phyloP scores from a whole-genome alignment of 2,797 vertebrate species.

The Sebastiscus tertius region DNA sequence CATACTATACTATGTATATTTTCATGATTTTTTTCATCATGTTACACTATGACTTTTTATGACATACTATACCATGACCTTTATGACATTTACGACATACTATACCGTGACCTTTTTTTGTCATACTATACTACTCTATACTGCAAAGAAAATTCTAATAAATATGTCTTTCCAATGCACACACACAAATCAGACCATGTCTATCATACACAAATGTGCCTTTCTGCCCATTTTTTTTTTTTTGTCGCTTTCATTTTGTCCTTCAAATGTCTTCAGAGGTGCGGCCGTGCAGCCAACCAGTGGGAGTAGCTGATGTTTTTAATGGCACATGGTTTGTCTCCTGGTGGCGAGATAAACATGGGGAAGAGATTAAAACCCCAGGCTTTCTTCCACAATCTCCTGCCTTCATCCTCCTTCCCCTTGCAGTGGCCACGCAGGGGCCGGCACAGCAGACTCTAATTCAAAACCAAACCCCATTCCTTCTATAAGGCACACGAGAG shows the following conservation, averaged over 20 bases:
- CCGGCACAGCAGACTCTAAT: constrained; percentile 69
- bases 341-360: constrained; percentile 81
- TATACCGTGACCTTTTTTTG: no score
- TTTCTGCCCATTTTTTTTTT: constrained; percentile 31
- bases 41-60: no score
- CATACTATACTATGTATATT: no score
- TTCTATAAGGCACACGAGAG: constrained; percentile 14
- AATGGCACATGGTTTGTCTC: constrained; percentile 80
- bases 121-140: background rate
- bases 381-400: constrained; percentile 80
- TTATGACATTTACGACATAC: no score
- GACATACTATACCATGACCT: no score
- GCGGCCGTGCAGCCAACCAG: constrained; percentile 65
- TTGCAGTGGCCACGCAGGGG: constrained; percentile 69
- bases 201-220: constrained; percentile 37
- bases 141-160: constrained; percentile 42
- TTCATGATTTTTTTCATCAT: no score
- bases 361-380: constrained; percentile 82
- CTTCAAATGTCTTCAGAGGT: constrained; percentile 78
- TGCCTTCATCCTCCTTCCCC: constrained; percentile 73
- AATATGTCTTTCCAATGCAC: constrained; percentile 20
- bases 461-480: constrained; percentile 66
- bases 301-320: constrained; percentile 80
- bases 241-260: constrained; percentile 69
- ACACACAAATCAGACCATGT: constrained; percentile 35